Conservation (phyloP, 2,797 vertebrate genomes). For the Gymnodraco acuticeps region DNA sequence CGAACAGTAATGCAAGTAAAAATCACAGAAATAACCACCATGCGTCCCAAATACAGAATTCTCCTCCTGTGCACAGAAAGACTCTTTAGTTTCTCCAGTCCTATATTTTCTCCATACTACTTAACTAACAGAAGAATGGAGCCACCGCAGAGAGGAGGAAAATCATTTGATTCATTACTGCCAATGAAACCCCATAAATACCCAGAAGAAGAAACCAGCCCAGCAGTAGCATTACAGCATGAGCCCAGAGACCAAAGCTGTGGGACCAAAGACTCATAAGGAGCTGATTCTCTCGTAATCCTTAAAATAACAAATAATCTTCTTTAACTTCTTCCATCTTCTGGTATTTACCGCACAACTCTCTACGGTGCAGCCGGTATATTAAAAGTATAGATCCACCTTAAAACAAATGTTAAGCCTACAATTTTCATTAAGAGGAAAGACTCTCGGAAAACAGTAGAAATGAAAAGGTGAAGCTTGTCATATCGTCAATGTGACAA, state of each 20-base stretch:
- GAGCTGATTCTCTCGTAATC: slow-evolving; percentile 36
- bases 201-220: slow-evolving; percentile 55
- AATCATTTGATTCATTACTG: slow-evolving; percentile 69
- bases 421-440: not conserved
- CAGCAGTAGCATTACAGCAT: slow-evolving; percentile 40
- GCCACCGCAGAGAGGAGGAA: slow-evolving; percentile 59
- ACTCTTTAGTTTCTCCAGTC: slow-evolving; percentile 37
- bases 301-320: slow-evolving; percentile 53
- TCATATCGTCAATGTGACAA: not conserved
- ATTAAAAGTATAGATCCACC: not conserved
- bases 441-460: not conserved
- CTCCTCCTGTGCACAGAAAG: slow-evolving; percentile 19
- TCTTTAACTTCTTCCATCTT: slow-evolving; percentile 44
- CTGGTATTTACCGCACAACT: slow-evolving; percentile 8
- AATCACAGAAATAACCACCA: not conserved
- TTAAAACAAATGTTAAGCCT: not conserved
- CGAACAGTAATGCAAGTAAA: not conserved
- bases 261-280: slow-evolving; percentile 34
- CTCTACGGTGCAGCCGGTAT: not conserved
- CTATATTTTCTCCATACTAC: slow-evolving; percentile 53
- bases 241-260: slow-evolving; percentile 37
- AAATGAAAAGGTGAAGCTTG: not conserved
- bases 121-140: slow-evolving; percentile 49
- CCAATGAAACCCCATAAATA: slow-evolving; percentile 67
- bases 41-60: slow-evolving; percentile 12